Conservation (phyloP, 2,888 invertebrate species). For the Cactoblastis cactorum region DNA sequence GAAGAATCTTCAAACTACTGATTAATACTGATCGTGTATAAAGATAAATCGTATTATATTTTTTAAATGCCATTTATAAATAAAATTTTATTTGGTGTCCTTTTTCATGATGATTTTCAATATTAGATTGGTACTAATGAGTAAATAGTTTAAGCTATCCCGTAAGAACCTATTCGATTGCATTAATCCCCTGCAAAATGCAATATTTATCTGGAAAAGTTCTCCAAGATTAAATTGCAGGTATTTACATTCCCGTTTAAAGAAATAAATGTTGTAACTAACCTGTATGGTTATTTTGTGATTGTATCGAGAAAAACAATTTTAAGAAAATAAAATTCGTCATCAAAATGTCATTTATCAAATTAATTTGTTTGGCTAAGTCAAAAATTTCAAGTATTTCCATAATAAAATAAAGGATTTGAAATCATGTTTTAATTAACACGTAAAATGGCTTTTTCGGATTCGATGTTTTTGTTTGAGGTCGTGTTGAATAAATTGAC, state of each 20-base stretch:
- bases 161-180: too few relatives aligned
- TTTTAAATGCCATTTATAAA: neutral
- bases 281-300: neutral
- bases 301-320: neutral
- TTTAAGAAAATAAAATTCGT: too few relatives aligned
- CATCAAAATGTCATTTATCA: neutral
- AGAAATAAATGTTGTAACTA: too few relatives aligned
- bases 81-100: neutral
- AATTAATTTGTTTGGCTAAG: slow-evolving; percentile 35
- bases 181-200: too few relatives aligned
- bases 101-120: too few relatives aligned
- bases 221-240: too few relatives aligned
- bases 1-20: neutral
- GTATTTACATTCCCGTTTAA: too few relatives aligned
- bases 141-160: too few relatives aligned
- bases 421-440: slow-evolving; percentile 20
- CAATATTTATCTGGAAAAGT: too few relatives aligned
- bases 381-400: slow-evolving; percentile 39
- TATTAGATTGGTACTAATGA: too few relatives aligned
- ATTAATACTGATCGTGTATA: neutral
- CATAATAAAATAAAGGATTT: slow-evolving; percentile 18
- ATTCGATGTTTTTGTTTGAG: slow-evolving; percentile 64
- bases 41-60: neutral
- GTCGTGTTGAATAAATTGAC: slow-evolving; percentile 48
- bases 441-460: slow-evolving; percentile 50